Conservation (phyloP, 1,140 invertebrate genomes). For the Atta cephalotes region DNA sequence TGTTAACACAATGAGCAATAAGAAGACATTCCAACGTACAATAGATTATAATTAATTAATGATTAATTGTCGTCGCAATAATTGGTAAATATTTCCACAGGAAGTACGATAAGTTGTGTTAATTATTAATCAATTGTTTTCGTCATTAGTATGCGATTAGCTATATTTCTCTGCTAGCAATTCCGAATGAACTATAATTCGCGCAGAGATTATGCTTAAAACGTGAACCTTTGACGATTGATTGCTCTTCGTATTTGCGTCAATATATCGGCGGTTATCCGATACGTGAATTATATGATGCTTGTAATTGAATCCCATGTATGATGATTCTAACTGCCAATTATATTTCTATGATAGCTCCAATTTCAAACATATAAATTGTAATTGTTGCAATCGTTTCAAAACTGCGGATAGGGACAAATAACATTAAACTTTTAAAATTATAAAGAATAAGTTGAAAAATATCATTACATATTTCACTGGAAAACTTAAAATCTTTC, state of each 20-base stretch:
- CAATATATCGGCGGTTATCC: conserved; percentile 20
- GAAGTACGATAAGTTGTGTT: not conserved
- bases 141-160: conserved; percentile 5
- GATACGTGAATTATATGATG: conserved; percentile 13
- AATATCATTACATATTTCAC: not conserved
- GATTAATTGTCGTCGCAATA: conserved; percentile 3
- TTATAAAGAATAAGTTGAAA: not conserved
- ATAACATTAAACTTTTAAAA: not conserved
- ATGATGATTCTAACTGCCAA: not conserved
- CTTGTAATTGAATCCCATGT: conserved; percentile 34
- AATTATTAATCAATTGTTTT: conserved; percentile 39
- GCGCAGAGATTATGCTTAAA: not conserved
- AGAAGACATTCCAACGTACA: not conserved
- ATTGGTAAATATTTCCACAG: not conserved
- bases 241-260: conserved; percentile 25
- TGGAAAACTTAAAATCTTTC: not conserved
- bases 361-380: conserved; percentile 33
- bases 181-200: conserved; percentile 25
- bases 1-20: not conserved
- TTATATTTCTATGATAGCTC: not conserved
- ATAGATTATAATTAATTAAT: not conserved
- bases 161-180: not conserved
- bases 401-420: not conserved
- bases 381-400: not conserved
- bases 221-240: conserved; percentile 8